phyloP scores from a whole-genome alignment of 2,797 vertebrate genomes.

The Pseudomugil gertrudae region DNA sequence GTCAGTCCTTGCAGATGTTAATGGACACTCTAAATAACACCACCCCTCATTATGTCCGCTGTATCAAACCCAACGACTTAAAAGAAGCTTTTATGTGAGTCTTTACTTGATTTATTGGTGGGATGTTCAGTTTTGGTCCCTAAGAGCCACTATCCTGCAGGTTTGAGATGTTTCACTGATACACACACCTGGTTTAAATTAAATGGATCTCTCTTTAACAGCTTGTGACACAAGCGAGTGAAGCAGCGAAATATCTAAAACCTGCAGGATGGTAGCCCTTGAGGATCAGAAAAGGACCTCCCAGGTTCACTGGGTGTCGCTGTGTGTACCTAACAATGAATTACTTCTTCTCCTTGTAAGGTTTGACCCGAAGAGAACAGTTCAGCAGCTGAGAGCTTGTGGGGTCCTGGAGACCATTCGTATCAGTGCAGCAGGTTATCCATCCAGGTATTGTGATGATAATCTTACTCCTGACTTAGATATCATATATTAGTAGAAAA shows the following conservation, averaged over 20 bases:
- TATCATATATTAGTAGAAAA: neutral
- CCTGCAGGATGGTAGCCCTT: neutral
- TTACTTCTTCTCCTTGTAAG: conserved; percentile 54
- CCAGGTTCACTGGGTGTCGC: neutral
- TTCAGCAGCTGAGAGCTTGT: conserved; percentile 86
- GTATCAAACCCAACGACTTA: conserved; percentile 85
- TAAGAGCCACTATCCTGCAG: neutral
- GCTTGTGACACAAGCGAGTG: neutral
- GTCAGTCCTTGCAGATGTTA: conserved; percentile 81
- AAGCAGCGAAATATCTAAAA: neutral
- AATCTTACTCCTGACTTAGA: neutral
- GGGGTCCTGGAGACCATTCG: conserved; percentile 86
- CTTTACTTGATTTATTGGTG: neutral
- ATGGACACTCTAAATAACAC: conserved; percentile 85
- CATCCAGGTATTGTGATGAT: conserved; percentile 79
- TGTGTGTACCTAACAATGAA: neutral
- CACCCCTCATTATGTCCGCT: conserved; percentile 86
- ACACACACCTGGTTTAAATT: neutral
- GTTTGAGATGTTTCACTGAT: neutral
- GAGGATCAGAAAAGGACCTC: neutral
- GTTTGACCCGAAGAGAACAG: conserved; percentile 83
- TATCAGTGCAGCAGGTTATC: conserved; percentile 84
- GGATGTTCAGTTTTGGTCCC: neutral
- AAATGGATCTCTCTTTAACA: neutral
- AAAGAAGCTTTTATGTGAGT: conserved; percentile 83